These are phyloP conservation scores for Salpingus planirostris DNA, from an alignment of 2,888 invertebrate genomes.

Conservation along the genomic window DNA sequence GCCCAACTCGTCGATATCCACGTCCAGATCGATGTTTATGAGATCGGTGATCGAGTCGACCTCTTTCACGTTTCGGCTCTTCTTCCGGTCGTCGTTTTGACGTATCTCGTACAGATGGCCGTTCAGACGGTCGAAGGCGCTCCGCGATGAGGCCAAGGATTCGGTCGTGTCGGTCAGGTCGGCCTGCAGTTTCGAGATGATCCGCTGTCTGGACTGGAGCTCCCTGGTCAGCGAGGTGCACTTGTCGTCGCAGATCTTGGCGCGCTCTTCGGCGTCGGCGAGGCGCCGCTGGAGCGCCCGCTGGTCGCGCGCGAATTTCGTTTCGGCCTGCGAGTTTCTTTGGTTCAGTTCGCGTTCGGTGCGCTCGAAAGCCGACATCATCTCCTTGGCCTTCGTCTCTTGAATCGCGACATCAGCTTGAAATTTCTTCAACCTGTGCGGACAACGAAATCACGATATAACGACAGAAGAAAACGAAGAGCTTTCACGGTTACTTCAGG, in stretches of 20 bases:
- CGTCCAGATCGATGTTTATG: conserved; percentile 67
- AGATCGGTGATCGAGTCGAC: conserved; percentile 74
- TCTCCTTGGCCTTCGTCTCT: conserved; percentile 69
- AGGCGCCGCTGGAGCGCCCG: conserved; percentile 42
- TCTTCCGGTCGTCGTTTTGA: conserved; percentile 53
- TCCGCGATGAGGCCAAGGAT: conserved; percentile 57
- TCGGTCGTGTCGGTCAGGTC: conserved; percentile 62
- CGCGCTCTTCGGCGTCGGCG: conserved; percentile 57
- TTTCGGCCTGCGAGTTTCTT: conserved; percentile 62
- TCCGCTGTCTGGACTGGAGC: conserved; percentile 54
- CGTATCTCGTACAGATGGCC: conserved; percentile 62
- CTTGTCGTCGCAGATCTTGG: conserved; percentile 59
- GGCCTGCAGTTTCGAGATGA: conserved; percentile 56
- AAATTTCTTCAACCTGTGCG: conserved; percentile 56
- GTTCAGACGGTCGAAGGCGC: conserved; percentile 69
- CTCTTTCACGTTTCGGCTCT: conserved; percentile 51
- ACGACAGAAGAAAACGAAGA: no score
- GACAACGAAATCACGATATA: no score
- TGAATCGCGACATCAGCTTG: conserved; percentile 61
- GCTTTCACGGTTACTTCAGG: no score
- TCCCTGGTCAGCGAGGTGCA: conserved; percentile 58
- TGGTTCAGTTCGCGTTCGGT: conserved; percentile 67
- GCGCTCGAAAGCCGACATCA: conserved; percentile 64
- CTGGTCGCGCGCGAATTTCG: conserved; percentile 56
- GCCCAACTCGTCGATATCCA: conserved; percentile 64